phyloP scores from a whole-genome alignment of 2,797 vertebrate genomes.

The Enoplosus armatus region DNA sequence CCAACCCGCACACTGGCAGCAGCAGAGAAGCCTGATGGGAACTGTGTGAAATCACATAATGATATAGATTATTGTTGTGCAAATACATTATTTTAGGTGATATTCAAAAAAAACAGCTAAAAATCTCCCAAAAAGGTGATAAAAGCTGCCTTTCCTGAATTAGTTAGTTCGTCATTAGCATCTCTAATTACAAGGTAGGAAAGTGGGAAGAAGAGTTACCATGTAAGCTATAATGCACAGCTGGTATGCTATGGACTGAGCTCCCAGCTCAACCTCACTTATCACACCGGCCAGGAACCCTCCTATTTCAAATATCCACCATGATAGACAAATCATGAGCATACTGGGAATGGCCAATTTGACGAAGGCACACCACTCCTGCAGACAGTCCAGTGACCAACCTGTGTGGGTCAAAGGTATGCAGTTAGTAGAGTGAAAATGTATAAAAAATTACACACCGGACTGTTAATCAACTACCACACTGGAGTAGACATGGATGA shows the following conservation, averaged over 20 bases:
- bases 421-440: background rate
- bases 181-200: background rate
- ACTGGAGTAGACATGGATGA: background rate
- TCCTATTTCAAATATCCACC: slow-evolving; percentile 93
- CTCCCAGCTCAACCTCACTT: slow-evolving; percentile 87
- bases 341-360: slow-evolving; percentile 91
- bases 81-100: background rate
- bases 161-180: background rate
- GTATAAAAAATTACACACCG: background rate
- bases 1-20: slow-evolving; percentile 89
- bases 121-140: background rate
- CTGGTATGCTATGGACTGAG: slow-evolving; percentile 88
- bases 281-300: slow-evolving; percentile 90
- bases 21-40: slow-evolving; percentile 87
- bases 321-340: slow-evolving; percentile 93
- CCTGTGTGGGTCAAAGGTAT: slow-evolving; percentile 80
- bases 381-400: slow-evolving; percentile 89
- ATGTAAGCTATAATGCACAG: slow-evolving; percentile 82
- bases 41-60: slow-evolving; percentile 66
- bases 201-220: slow-evolving; percentile 78
- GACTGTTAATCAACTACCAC: too few relatives aligned
- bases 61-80: background rate
- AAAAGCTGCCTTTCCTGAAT: too few relatives aligned
- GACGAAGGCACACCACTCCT: slow-evolving; percentile 90
- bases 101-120: background rate